Evolutionary conservation across 1,140 invertebrate species (phyloP).

Genomic region (Drosophila rufa): DNA sequence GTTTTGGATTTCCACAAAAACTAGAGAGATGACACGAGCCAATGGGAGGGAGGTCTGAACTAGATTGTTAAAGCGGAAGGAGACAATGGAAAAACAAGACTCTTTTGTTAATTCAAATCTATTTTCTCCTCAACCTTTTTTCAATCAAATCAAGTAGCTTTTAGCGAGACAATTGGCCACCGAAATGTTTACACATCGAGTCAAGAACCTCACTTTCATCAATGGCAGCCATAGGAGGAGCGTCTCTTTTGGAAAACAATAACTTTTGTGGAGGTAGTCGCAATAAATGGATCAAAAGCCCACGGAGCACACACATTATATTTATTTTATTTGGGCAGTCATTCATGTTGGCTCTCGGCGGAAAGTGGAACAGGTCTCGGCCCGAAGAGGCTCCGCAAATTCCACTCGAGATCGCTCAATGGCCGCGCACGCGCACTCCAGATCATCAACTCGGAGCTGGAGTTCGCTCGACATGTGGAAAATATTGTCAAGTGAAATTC

Average conservation of each 20-base stretch:
- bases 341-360: constrained; percentile 31
- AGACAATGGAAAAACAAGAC: neutral
- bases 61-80: neutral
- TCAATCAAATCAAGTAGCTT: constrained; percentile 58
- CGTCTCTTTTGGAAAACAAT: constrained; percentile 15
- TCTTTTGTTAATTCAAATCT: constrained; percentile 1
- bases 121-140: neutral
- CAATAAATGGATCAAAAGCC: constrained; percentile 26
- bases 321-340: constrained; percentile 48
- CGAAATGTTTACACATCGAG: constrained; percentile 55
- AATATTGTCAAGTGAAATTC: constrained; percentile 83
- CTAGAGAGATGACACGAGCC: constrained; percentile 45
- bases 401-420: constrained; percentile 74
- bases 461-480: constrained; percentile 29
- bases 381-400: constrained; percentile 58
- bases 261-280: constrained; percentile 18
- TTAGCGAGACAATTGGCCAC: constrained; percentile 53
- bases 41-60: constrained; percentile 24
- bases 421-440: constrained; percentile 75
- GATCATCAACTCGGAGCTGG: constrained; percentile 40
- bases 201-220: constrained; percentile 56
- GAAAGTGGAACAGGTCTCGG: constrained; percentile 68
- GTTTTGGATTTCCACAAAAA: constrained; percentile 63
- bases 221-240: constrained; percentile 47
- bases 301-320: constrained; percentile 21